Percentiles rank a stretch among this genome's conserved stretches.
Conservation (phyloP, 2,113 vertebrate genomes). For the Empidonax alnorum region DNA sequence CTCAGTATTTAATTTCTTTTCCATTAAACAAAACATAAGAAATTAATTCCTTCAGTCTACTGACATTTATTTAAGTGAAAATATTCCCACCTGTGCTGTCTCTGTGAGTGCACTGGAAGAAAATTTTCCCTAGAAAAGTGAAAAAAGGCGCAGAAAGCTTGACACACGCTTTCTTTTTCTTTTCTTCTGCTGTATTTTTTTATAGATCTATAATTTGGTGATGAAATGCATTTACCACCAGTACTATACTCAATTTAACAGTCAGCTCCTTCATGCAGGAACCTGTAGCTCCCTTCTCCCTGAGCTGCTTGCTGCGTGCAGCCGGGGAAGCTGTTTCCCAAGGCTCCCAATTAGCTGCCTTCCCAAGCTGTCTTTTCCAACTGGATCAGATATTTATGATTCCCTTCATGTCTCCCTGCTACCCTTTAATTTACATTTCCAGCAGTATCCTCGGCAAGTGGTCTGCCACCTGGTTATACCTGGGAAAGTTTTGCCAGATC, state of each 20-base stretch:
- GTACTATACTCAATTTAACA: not conserved
- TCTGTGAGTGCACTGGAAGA: not conserved
- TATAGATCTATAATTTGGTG: not conserved
- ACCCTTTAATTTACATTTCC: not conserved
- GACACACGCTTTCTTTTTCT: not conserved
- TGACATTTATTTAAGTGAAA: not conserved
- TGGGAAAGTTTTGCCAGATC: not conserved
- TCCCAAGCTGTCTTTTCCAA: not conserved
- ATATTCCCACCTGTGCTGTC: not conserved
- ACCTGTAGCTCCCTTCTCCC: not conserved
- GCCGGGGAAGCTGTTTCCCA: not conserved
- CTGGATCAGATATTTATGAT: not conserved
- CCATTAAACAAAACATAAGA: not conserved
- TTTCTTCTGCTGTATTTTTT: not conserved
- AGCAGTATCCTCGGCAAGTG: not conserved
- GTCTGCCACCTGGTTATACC: not conserved
- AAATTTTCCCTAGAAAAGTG: not conserved
- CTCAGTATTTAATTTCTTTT: not conserved
- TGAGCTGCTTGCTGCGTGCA: not conserved
- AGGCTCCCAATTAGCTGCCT: conserved; percentile 21
- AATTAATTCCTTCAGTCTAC: not conserved
- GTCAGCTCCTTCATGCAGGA: not conserved
- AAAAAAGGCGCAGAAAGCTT: not conserved
- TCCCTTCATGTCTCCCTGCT: not conserved
- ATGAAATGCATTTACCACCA: not conserved